Conservation (phyloP, 2,113 vertebrate species). For the Syrrhaptes paradoxus region DNA sequence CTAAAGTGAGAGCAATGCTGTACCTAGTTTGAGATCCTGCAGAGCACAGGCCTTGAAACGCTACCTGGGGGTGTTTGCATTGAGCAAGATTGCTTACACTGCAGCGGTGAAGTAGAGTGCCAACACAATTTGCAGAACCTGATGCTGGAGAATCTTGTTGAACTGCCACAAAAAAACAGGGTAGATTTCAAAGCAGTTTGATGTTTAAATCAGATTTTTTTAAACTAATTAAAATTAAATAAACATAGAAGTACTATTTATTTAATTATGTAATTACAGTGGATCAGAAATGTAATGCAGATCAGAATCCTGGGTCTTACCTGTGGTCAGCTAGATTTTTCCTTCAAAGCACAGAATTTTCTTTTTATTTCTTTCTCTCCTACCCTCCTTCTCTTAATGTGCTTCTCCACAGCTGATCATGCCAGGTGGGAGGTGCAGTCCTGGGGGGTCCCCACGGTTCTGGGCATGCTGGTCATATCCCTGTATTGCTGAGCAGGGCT, state of each 20-base stretch:
- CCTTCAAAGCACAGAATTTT: not conserved
- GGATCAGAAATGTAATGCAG: not conserved
- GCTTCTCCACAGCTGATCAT: not conserved
- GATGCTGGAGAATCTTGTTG: not conserved
- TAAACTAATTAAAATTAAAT: not conserved
- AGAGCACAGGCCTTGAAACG: not conserved
- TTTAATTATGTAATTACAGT: not conserved
- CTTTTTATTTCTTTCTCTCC: not conserved
- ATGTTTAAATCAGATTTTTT: not conserved
- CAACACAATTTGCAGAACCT: not conserved
- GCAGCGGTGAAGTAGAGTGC: not conserved
- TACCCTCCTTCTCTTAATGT: not conserved
- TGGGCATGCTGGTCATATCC: not conserved
- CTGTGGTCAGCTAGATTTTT: not conserved
- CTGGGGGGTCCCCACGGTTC: not conserved
- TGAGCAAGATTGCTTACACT: not conserved
- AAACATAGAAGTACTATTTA: not conserved
- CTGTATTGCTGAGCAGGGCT: not conserved
- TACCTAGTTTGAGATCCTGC: not conserved
- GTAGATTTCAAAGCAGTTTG: not conserved
- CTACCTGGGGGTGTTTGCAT: not conserved
- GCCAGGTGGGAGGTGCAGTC: not conserved
- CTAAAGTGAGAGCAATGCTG: not conserved
- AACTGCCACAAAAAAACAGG: not conserved
- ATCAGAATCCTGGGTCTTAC: not conserved